Evolutionary conservation across 2,888 invertebrate genomes (phyloP).

Genomic region (Eristalis tenax): DNA sequence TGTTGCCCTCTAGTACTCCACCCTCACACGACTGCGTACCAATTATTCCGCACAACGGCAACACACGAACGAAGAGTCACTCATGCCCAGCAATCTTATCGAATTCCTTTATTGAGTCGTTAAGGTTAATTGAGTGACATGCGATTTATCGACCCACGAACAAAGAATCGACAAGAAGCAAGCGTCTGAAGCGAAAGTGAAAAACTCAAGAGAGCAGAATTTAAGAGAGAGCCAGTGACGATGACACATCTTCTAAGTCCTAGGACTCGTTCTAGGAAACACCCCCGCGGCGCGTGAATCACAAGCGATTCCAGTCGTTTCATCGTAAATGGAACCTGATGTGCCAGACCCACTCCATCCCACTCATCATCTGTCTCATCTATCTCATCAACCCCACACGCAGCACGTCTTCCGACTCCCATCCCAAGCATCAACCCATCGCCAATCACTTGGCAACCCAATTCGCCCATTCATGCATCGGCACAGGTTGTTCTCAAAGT

Average conservation of each 20-base stretch:
- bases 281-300: background rate
- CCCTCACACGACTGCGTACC: background rate
- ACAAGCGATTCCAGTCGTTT: background rate
- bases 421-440: background rate
- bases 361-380: background rate
- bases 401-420: background rate
- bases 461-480: background rate
- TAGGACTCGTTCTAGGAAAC: background rate
- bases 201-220: background rate
- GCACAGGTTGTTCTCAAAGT: background rate
- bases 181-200: background rate
- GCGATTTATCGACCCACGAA: background rate
- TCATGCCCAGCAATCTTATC: background rate
- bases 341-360: background rate
- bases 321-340: background rate
- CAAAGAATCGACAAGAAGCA: background rate
- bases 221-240: background rate
- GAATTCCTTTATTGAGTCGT: background rate
- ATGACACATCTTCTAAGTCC: background rate
- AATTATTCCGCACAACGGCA: background rate
- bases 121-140: background rate
- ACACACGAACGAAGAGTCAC: background rate
- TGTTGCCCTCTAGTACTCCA: background rate
- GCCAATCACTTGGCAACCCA: constrained; percentile 1
- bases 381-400: no score